A percentile compares a stretch with the other conserved stretches of the same genome.
These are phyloP conservation scores for Hycleus phaleratus DNA, from an alignment of 1,140 invertebrate species.

Conservation along the genomic window DNA sequence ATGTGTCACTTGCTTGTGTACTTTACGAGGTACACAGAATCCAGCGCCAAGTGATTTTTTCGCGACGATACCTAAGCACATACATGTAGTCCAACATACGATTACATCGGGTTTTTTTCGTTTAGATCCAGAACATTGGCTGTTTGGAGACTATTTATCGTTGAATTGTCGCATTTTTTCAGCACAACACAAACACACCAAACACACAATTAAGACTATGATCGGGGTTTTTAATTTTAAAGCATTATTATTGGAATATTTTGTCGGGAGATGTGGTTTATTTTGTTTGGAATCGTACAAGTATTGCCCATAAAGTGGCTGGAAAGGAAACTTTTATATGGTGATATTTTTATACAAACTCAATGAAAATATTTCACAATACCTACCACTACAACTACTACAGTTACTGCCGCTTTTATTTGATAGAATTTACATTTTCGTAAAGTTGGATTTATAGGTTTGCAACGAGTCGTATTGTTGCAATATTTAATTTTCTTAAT, in stretches of 20 bases:
- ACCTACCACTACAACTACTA: background rate
- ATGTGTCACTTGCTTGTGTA: constrained; percentile 19
- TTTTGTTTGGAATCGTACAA: constrained; percentile 8
- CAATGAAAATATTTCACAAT: constrained; percentile 33
- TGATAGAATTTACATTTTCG: constrained; percentile 26
- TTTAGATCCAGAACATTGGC: background rate
- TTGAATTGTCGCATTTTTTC: constrained; percentile 10
- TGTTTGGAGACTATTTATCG: constrained; percentile 12
- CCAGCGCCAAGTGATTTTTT: constrained; percentile 18
- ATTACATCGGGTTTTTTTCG: constrained; percentile 18
- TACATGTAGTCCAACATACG: constrained; percentile 17
- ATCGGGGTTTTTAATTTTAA: background rate
- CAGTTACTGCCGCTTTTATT: constrained; percentile 13
- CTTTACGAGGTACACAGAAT: constrained; percentile 18
- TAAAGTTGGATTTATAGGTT: background rate
- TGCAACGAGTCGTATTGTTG: too few species aligned
- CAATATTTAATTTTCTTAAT: too few species aligned
- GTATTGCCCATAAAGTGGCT: constrained; percentile 24
- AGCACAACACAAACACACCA: background rate
- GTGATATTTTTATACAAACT: constrained; percentile 25
- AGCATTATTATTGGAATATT: too few species aligned
- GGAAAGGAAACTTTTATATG: constrained; percentile 27
- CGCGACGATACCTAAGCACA: constrained; percentile 4
- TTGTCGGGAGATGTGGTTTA: constrained; percentile 18
- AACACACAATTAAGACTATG: too few species aligned